Evolutionary conservation across 2,888 invertebrate species (phyloP), one percentile per base, ranked within the genome.

Genomic region (Papilio gigon): DNA sequence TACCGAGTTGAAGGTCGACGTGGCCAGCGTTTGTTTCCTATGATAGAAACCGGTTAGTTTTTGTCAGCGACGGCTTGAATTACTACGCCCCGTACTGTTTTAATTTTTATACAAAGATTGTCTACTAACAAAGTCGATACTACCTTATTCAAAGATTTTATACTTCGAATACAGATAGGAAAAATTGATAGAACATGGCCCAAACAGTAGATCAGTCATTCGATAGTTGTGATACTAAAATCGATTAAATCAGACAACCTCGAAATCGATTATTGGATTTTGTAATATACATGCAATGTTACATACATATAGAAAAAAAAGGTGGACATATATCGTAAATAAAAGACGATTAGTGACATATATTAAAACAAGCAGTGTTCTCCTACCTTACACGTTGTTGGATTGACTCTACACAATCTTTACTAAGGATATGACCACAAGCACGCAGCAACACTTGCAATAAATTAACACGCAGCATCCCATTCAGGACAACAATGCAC

Each of bases 41-140:
- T n/a, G 50, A 27, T 17, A 42, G 42, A 42, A 59, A 60, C 60
- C 60, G 60, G 60, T 60, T 60, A 40, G 40, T 60, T 60, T 60
- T 60, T 40, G 35, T 60, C n/a, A 17, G 30, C 17, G 30, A 17
- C 40, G 40, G 20, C 53, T 53, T 30, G 8, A 9, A 50, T 50
- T 50, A 50, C 27, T 50, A 6, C 20, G 14, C 47, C 12, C 12
- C 8, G 22, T 27, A 27, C 27, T 8, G 8, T 9, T 11, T 56
- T 30, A 30, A 56, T 12, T 50, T 11, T 9, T 22, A 9, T 25
- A 14, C n/a, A 30, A 27, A 0, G 4, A 42, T 42, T 35, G 33
- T 35, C 33, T 35, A 35, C 33, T 11, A 35, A 35, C 2, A 35
- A 35, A 35, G 8, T 35, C 33, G 6, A 35, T 35, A 11, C 6